Conservation (phyloP, 2,797 vertebrate genomes). For the Poecilia wingei region DNA sequence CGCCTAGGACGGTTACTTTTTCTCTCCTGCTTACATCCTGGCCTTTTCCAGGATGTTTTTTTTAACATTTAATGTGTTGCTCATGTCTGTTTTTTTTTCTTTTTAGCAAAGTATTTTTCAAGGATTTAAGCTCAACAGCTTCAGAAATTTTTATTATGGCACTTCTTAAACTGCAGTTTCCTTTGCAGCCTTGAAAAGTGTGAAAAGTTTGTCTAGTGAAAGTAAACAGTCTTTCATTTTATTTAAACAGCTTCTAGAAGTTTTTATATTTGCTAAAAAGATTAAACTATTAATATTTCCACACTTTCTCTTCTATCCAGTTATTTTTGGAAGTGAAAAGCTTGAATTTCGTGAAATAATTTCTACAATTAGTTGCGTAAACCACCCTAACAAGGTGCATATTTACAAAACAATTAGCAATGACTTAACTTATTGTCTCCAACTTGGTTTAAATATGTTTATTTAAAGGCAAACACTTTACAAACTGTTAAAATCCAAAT, state of each 20-base stretch:
- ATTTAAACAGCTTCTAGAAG: background rate
- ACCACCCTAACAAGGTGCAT: background rate
- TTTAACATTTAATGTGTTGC: background rate
- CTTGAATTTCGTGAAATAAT: background rate
- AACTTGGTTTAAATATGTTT: background rate
- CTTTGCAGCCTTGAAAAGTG: background rate
- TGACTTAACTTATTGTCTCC: background rate
- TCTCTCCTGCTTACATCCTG: conserved; percentile 13
- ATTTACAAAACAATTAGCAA: background rate
- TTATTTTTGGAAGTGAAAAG: background rate
- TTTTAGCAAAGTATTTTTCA: background rate
- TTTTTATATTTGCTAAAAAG: background rate
- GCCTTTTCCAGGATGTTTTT: background rate
- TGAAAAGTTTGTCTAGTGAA: background rate
- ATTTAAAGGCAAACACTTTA: background rate
- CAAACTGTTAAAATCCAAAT: background rate
- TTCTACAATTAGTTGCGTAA: background rate
- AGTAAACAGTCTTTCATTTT: too few relatives aligned
- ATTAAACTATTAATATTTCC: background rate
- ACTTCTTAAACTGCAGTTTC: background rate
- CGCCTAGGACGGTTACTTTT: background rate
- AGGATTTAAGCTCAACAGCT: background rate
- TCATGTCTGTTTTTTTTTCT: background rate
- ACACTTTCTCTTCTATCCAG: background rate
- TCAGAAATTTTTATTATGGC: background rate